Percentiles rank a stretch among this genome's conserved stretches.
These are phyloP conservation scores for Orbicella faveolata DNA, from an alignment of 64 coral and sea anemone genomes.

Conservation along the genomic window DNA sequence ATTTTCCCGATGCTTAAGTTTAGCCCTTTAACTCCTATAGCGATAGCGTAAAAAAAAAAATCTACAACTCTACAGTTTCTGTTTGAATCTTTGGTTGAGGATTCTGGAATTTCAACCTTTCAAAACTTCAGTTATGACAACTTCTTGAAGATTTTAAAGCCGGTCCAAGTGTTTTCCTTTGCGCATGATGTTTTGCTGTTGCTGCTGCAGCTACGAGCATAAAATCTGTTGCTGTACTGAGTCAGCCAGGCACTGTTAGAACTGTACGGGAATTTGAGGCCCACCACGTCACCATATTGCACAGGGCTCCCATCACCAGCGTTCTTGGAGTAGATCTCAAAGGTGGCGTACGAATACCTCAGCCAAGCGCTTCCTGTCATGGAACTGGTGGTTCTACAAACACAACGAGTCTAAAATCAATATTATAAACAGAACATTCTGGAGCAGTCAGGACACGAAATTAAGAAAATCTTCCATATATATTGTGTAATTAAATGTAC, in stretches of 20 bases:
- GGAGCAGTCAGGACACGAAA: no score
- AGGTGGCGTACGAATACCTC: neutral
- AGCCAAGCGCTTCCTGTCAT: neutral
- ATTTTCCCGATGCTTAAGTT: neutral
- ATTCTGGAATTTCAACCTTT: neutral
- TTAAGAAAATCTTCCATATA: no score
- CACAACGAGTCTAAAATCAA: neutral
- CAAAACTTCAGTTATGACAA: slow-evolving; percentile 22
- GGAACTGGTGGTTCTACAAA: neutral
- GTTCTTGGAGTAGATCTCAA: slow-evolving; percentile 49
- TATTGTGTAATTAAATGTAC: neutral
- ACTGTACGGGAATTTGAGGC: slow-evolving; percentile 31
- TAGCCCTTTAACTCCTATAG: neutral
- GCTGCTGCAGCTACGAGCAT: slow-evolving; percentile 23
- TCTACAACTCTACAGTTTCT: neutral
- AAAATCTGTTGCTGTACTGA: neutral
- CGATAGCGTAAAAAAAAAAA: neutral
- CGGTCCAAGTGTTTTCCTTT: neutral
- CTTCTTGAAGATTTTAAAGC: slow-evolving; percentile 69
- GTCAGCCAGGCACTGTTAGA: slow-evolving; percentile 23
- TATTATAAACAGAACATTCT: neutral
- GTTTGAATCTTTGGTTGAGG: slow-evolving; percentile 2
- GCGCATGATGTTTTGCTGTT: slow-evolving; percentile 35
- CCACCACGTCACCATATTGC: slow-evolving; percentile 60
- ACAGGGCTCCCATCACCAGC: slow-evolving; percentile 48